Evolutionary conservation across 2,113 vertebrate species (phyloP), one percentile per base, ranked within the genome.

Genomic region (Dolichotis patagonum): DNA sequence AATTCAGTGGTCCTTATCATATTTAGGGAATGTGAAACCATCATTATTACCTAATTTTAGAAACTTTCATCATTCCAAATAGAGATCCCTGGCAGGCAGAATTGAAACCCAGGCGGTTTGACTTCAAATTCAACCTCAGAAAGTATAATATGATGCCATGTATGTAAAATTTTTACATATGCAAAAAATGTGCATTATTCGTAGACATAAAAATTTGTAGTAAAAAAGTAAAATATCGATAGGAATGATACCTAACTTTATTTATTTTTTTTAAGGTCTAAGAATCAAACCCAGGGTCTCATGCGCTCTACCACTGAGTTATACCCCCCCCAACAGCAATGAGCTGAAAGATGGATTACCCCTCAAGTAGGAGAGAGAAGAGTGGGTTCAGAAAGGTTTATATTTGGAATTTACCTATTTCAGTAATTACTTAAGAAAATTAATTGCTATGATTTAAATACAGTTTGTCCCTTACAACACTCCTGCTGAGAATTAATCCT

Each of bases 11-110:
- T 12, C 80, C 78, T 89, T 54, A 81, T 43, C 19, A 65, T 87
- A 60, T 58, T 87, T 35, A 63, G 67, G 93, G 41, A 91, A 54
- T 71, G n/a, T 7, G 14, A 80, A 83, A 52, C 11, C 8, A 73
- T 89, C 49, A 52, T 22, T 9, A 83, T 54, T 85, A 67, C 7
- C 22, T 94, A 80, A 96, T 83, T 78, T 96, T 95, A 94, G 22
- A 80, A 56, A 85, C 24, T 81, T 85, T 89, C 1, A 75, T 85
- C 41, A 32, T 24, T n/a, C n/a, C 46, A 32, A 67, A 90, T 60
- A 69, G 46, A 78, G 58, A 56, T 87, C 30, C 26, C 28, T 77
- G n/a, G 26, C 43, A 46, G 56, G 28, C 71, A 60, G n/a, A 92
- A 84, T 75, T 81, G 54, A 73, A 89, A 95, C 9, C 73, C 90